Base-by-base conservation (phyloP, 2,888 invertebrate species). In the Amitus sp. region DNA sequence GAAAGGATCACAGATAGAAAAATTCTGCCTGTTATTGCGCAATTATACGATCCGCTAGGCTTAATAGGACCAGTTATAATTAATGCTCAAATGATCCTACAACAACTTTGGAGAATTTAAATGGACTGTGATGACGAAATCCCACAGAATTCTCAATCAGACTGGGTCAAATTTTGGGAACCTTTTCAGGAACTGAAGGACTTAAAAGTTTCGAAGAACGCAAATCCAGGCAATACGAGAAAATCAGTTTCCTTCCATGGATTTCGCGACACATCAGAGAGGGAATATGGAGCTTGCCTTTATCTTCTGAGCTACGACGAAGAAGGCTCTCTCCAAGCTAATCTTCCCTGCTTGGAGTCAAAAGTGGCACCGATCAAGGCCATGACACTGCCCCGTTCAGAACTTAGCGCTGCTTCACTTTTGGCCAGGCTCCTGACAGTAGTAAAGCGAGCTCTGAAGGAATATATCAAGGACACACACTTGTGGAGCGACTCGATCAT, bases 191-290 rank as follows among this genome's bases (percentile, higher is more conserved):
- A 52, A 2, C n/a, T 63, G 6, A 49, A 37, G 23, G 43, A 51
- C 13, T 19, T 64, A 12, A 45, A 30, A 30, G 47, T 66, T 12
- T 13, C 30, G 1, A 52, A 58, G 13, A 63, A 62, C 7, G 33
- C 56, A 0, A 40, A 48, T n/a, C 15, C 43, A 9, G n/a, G 42
- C 39, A 48, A 59, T 23, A 7, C 45, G 3, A 9, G 7, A 27
- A 40, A 5, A 7, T 23, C 23, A 2, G 17, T 48, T 9, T 15
- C 46, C 7, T 12, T 70, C 1, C 66, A 68, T 18, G 72, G 67
- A 0, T 75, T 73, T 19, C 48, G 65, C 10, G 72, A 72, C 45
- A 68, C 70, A 1, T 67, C 63, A 1, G 67, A 70, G 13, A 62
- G 34, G 4, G 71, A 61, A 0, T 73, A 68, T 34, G 71, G 70